These are phyloP conservation scores for Xylocopa sonorina DNA, from an alignment of 1,140 invertebrate species.

Conservation along the genomic window DNA sequence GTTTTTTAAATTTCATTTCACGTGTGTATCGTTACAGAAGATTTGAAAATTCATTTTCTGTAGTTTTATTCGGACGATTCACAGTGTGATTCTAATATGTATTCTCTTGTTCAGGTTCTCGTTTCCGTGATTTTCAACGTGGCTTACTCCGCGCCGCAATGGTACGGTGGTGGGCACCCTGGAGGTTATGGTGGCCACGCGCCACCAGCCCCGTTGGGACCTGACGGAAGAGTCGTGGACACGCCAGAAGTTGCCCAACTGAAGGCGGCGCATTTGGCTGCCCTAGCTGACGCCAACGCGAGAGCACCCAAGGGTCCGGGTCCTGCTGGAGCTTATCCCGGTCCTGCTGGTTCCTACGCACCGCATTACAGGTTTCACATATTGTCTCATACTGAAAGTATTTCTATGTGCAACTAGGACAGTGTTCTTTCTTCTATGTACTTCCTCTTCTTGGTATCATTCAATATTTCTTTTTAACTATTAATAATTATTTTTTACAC, in stretches of 20 bases:
- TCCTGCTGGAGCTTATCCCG: slow-evolving; percentile 66
- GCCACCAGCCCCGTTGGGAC: slow-evolving; percentile 82
- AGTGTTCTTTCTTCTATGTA: too few species aligned
- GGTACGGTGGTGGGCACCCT: slow-evolving; percentile 73
- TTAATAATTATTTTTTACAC: too few species aligned
- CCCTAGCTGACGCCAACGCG: slow-evolving; percentile 82
- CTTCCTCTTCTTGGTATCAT: too few species aligned
- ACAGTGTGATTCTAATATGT: too few species aligned
- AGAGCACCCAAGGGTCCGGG: slow-evolving; percentile 78
- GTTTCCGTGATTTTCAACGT: slow-evolving; percentile 63
- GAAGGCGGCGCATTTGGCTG: slow-evolving; percentile 84
- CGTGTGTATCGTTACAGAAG: too few species aligned
- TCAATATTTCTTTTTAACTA: too few species aligned
- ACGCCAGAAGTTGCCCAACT: slow-evolving; percentile 85
- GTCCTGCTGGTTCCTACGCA: slow-evolving; percentile 63
- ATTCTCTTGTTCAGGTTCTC: slow-evolving; percentile 65
- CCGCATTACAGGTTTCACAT: slow-evolving; percentile 73
- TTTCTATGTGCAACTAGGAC: too few species aligned
- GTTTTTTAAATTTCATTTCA: too few species aligned
- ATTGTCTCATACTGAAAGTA: background rate
- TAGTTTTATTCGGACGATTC: too few species aligned
- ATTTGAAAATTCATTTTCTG: too few species aligned
- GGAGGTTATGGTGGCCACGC: slow-evolving; percentile 69
- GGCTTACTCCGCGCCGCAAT: slow-evolving; percentile 71
- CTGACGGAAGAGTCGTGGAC: slow-evolving; percentile 85